A percentile compares a stretch with the other conserved stretches of the same genome.
These are phyloP conservation scores for Hydra vulgaris DNA, from an alignment of 30 jellyfish, hydroid and myxozoan genomes.

Conservation along the genomic window DNA sequence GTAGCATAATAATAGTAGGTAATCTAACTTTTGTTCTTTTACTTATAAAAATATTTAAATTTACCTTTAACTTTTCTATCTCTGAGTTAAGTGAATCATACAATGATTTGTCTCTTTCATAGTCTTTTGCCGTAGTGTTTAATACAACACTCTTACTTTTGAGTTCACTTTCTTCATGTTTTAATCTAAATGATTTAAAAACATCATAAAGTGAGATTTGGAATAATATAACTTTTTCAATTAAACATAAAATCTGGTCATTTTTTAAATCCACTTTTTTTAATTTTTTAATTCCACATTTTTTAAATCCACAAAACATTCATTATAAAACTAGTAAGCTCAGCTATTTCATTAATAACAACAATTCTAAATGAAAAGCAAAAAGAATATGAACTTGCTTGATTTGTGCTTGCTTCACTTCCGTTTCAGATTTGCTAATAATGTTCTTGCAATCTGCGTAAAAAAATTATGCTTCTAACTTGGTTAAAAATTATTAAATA, in stretches of 20 bases:
- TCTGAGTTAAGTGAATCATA: slow-evolving; percentile 52
- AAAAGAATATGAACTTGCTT: slow-evolving; percentile 33
- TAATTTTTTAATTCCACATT: too few species aligned
- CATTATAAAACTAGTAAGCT: too few species aligned
- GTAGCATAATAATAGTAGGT: too few species aligned
- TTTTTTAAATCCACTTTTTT: too few species aligned
- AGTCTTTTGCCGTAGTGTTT: slow-evolving; percentile 73
- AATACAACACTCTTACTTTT: slow-evolving; percentile 57
- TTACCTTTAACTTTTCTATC: slow-evolving; percentile 42
- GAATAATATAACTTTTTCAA: too few species aligned
- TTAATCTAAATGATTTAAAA: slow-evolving; percentile 29
- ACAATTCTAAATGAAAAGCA: too few species aligned
- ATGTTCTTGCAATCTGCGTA: slow-evolving; percentile 62
- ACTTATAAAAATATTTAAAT: background rate
- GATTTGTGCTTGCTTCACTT: slow-evolving; percentile 67
- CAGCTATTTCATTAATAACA: too few species aligned
- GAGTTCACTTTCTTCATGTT: slow-evolving; percentile 68
- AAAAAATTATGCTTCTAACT: background rate
- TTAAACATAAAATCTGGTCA: too few species aligned
- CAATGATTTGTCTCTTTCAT: slow-evolving; percentile 55
- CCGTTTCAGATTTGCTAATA: slow-evolving; percentile 74
- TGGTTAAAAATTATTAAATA: background rate
- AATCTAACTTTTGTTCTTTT: too few species aligned
- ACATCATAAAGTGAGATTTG: too few species aligned
- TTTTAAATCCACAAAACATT: too few species aligned